Base-by-base conservation (phyloP, 2,888 invertebrate species). In the Stenchaetothrips biformis region DNA sequence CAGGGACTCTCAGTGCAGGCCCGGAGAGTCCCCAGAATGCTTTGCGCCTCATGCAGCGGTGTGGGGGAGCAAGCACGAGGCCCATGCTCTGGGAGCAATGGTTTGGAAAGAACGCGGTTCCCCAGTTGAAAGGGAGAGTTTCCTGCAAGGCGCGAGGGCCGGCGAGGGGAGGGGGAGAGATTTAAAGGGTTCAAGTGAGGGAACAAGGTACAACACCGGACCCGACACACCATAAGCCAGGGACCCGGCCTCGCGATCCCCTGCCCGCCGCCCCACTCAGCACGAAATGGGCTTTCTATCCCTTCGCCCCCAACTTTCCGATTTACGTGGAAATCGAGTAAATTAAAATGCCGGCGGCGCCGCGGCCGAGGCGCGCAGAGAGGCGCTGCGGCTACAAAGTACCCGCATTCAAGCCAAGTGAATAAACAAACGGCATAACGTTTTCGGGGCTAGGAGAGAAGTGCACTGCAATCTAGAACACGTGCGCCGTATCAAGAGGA, bases 301-400 rank as follows among this genome's bases (percentile, higher is more conserved):
- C 67, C 67, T 21, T 74, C 25, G 11, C 67, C 67, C 25, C 25
- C 67, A 74, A 74, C 67, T 74, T 74, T 74, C 67, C 67, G 67
- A 74, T 74, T 74, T 74, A 74, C 67, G 67, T 74, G 67, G 25
- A 74, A 74, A 74, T 74, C 67, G 67, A 74, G 67, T 74, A 74
- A 74, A 74, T 74, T 74, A 74, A 74, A 74, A 74, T 74, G 67
- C 25, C 67, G 67, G 25, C 21, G 67, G 21, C 25, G n/a, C 67
- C 67, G 25, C 11, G 59, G 67, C 18, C 21, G 25, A 25, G 67
- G 21, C 25, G 67, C 21, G 25, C n/a, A 4, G 37, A 74, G 67
- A 11, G 25, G 25, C 21, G 67, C 67, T 21, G 8, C 67, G 11
- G 67, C 25, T 67, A 74, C 67, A 74, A 74, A 74, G 67, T 74